Evolutionary conservation across 2,888 invertebrate genomes (phyloP).

Genomic region (Pteria penguin): DNA sequence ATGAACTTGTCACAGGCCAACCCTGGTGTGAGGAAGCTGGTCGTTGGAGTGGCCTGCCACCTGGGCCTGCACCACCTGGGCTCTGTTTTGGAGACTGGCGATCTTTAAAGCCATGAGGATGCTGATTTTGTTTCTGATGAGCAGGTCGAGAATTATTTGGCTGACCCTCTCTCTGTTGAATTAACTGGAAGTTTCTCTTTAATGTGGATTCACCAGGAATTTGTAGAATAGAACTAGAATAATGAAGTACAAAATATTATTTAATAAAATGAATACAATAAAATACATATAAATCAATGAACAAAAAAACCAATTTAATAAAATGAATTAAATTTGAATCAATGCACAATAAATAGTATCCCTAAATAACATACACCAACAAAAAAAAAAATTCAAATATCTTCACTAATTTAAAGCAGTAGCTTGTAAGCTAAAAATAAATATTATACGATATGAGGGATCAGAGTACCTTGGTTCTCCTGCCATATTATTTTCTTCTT

Average conservation of each 20-base stretch:
- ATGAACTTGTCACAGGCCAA: slow-evolving; percentile 60
- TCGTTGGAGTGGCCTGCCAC: slow-evolving; percentile 36
- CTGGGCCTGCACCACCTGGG: slow-evolving; percentile 17
- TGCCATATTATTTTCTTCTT: slow-evolving; percentile 88
- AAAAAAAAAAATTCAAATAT: no score
- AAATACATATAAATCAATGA: no score
- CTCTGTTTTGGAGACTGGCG: slow-evolving; percentile 22
- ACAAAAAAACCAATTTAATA: no score
- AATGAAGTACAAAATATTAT: neutral
- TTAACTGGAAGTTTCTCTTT: slow-evolving; percentile 97
- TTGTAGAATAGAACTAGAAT: slow-evolving; percentile 89
- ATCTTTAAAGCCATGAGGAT: slow-evolving; percentile 36
- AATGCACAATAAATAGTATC: neutral
- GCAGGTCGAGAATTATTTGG: slow-evolving; percentile 56
- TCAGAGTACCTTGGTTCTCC: slow-evolving; percentile 90
- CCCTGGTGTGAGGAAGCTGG: slow-evolving; percentile 49
- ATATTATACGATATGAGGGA: no score
- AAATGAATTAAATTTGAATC: neutral
- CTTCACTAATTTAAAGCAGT: no score
- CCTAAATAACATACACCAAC: no score
- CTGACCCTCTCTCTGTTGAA: slow-evolving; percentile 84
- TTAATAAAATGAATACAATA: no score
- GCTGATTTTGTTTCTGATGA: slow-evolving; percentile 50
- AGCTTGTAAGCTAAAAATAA: no score
- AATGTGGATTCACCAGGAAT: slow-evolving; percentile 95